These are phyloP conservation scores for Tetramorium parvispinum DNA, from an alignment of 1,140 invertebrate genomes.

Conservation along the genomic window DNA sequence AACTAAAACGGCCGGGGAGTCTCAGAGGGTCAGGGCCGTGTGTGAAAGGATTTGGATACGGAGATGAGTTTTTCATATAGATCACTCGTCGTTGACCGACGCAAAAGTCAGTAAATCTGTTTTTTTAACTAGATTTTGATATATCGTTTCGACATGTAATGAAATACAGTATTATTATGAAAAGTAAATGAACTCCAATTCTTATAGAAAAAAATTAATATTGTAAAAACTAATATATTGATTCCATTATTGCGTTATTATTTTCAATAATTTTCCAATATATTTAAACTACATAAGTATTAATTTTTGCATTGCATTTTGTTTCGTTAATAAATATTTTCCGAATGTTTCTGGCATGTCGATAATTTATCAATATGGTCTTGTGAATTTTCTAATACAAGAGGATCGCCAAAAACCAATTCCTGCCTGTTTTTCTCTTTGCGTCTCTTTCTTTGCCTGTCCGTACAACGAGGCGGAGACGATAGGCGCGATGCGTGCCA, in stretches of 20 bases:
- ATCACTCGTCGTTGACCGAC: background rate
- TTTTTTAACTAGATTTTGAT: background rate
- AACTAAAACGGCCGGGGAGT: constrained; percentile 77
- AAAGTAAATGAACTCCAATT: background rate
- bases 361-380: background rate
- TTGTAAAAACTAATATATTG: background rate
- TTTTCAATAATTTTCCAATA: background rate
- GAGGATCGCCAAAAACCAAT: constrained; percentile 45
- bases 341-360: background rate
- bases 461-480: constrained; percentile 25
- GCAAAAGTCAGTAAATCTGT: background rate
- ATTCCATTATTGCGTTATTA: background rate
- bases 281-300: background rate
- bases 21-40: constrained; percentile 68
- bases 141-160: background rate
- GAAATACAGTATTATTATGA: background rate
- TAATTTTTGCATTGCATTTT: background rate
- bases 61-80: constrained; percentile 28
- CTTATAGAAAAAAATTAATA: background rate
- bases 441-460: constrained; percentile 22
- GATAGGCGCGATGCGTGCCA: constrained; percentile 78
- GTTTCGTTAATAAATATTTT: background rate
- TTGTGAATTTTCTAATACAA: constrained; percentile 40
- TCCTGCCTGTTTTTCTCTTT: constrained; percentile 28
- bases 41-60: constrained; percentile 24